Conservation (phyloP, 64 coral and sea anemone genomes). For the Acropora tenuis region DNA sequence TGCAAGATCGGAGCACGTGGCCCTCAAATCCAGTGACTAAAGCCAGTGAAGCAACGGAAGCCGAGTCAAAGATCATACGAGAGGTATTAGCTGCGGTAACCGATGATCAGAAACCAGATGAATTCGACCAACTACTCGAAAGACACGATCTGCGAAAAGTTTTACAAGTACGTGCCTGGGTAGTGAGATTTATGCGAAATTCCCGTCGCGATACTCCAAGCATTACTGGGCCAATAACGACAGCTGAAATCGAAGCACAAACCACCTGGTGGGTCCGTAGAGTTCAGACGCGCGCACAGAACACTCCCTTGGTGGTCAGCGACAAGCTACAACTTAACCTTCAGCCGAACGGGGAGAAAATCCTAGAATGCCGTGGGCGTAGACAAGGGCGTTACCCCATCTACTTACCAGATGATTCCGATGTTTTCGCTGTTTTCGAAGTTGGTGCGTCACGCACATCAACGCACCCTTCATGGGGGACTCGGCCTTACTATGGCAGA, state of each 20-base stretch:
- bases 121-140: conserved; percentile 33
- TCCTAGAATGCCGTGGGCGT: conserved; percentile 32
- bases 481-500: conserved; percentile 49
- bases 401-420: conserved; percentile 43
- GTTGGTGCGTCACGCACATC: conserved; percentile 19
- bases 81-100: conserved; percentile 25
- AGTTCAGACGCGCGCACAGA: not conserved
- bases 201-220: not conserved
- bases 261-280: not conserved
- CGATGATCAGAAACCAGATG: not conserved
- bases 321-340: conserved; percentile 52
- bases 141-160: conserved; percentile 39
- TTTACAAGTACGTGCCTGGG: conserved; percentile 36
- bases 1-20: not conserved
- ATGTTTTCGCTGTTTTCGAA: not conserved
- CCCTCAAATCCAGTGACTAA: conserved; percentile 35
- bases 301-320: not conserved
- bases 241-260: conserved; percentile 7
- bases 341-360: conserved; percentile 10
- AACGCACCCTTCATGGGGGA: conserved; percentile 60
- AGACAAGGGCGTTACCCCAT: conserved; percentile 24
- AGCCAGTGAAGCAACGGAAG: not conserved
- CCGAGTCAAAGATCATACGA: conserved; percentile 17
- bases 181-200: conserved; percentile 32
- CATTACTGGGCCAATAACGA: conserved; percentile 26